phyloP scores from a whole-genome alignment of 2,113 vertebrate species.

The Charadrius vociferus region DNA sequence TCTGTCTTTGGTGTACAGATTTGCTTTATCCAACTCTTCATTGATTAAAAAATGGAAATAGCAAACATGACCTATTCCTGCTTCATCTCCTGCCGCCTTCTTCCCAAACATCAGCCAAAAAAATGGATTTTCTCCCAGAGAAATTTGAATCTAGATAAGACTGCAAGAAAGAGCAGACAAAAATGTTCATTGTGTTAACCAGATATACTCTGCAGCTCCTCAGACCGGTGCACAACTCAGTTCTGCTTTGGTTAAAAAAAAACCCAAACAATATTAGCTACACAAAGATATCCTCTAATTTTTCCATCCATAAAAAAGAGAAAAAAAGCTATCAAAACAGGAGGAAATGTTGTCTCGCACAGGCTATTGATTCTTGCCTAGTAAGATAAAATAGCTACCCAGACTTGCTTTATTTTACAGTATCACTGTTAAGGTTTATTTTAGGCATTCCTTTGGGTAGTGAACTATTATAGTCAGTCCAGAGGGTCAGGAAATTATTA shows the following conservation, averaged over 20 bases:
- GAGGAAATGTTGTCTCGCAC: neutral
- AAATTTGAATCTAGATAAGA: neutral
- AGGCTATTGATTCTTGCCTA: neutral
- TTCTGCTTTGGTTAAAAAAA: neutral
- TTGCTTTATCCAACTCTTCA: neutral
- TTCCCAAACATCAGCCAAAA: neutral
- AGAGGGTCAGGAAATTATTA: neutral
- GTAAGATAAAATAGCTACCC: neutral
- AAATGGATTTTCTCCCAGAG: neutral
- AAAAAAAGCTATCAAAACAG: neutral
- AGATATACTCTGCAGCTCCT: neutral
- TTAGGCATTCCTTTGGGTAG: constrained; percentile 1
- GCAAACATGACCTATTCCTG: neutral
- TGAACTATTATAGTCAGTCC: neutral
- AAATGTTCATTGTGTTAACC: neutral
- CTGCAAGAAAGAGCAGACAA: neutral
- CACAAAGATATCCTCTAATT: neutral
- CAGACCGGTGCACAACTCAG: neutral
- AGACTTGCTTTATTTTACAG: neutral
- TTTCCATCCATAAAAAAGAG: neutral
- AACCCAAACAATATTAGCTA: neutral
- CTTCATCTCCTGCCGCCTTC: neutral
- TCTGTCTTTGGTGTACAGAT: neutral
- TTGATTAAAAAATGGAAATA: neutral
- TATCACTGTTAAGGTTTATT: constrained; percentile 17